Percentiles rank a stretch among this genome's conserved stretches.
phyloP scores from a whole-genome alignment of 2,113 vertebrate species.

The Hoplias malabaricus region DNA sequence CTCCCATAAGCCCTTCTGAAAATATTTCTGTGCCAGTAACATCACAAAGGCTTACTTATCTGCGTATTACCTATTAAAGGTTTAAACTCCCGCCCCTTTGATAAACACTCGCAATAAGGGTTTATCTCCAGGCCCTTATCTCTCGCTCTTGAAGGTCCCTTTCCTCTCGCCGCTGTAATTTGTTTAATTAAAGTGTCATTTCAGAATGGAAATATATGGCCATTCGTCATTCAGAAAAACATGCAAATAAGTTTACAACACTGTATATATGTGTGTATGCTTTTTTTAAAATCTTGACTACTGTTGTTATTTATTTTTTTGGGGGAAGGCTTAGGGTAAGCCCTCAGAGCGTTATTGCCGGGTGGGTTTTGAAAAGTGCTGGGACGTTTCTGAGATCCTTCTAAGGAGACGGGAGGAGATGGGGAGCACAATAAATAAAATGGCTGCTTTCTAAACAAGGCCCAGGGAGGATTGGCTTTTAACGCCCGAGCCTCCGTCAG shows the following conservation, averaged over 20 bases:
- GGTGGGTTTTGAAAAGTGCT: constrained; percentile 43
- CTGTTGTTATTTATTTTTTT: constrained; percentile 44
- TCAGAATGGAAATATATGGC: constrained; percentile 73
- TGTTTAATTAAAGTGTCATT: constrained; percentile 86
- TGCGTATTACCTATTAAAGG: constrained; percentile 83
- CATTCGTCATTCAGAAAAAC: constrained; percentile 49
- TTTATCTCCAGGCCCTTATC: constrained; percentile 75
- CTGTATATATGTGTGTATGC: constrained; percentile 31
- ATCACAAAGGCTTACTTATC: constrained; percentile 82
- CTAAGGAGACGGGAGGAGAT: constrained; percentile 44
- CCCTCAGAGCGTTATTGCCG: constrained; percentile 51
- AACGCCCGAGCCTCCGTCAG: constrained; percentile 73
- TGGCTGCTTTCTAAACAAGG: constrained; percentile 70
- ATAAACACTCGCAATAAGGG: constrained; percentile 79
- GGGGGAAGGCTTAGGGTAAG: constrained; percentile 69
- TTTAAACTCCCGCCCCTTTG: constrained; percentile 74
- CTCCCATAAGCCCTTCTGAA: constrained; percentile 73
- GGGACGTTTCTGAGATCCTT: constrained; percentile 53
- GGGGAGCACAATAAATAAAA: constrained; percentile 66
- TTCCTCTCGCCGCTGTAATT: constrained; percentile 72
- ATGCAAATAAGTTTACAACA: constrained; percentile 73
- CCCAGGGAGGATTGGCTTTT: constrained; percentile 75
- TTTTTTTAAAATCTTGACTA: constrained; percentile 29
- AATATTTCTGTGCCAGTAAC: constrained; percentile 74
- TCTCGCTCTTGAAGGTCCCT: constrained; percentile 74